Evolutionary conservation across 2,113 vertebrate species (phyloP).

Genomic region (Dasyprocta punctata): DNA sequence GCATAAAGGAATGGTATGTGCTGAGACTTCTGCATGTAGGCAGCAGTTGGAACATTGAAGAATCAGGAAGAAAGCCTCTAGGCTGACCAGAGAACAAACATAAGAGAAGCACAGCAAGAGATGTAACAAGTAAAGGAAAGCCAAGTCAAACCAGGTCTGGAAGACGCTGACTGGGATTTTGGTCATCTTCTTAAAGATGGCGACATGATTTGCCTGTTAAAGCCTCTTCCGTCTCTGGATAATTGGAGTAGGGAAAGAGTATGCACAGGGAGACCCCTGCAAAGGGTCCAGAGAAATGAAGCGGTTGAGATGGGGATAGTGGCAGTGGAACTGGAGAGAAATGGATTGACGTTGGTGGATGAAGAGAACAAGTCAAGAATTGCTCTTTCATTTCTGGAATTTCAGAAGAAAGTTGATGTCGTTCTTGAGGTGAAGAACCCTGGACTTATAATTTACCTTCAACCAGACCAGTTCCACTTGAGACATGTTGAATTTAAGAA

Average conservation of each 20-base stretch:
- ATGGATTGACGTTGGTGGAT: background rate
- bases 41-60: background rate
- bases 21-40: background rate
- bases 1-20: background rate
- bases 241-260: background rate
- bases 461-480: background rate
- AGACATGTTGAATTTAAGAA: conserved; percentile 18
- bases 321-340: background rate
- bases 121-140: background rate
- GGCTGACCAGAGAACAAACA: background rate
- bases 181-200: background rate
- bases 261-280: background rate
- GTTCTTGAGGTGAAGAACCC: background rate
- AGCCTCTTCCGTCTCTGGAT: background rate
- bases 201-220: background rate
- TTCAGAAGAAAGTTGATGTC: background rate
- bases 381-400: background rate
- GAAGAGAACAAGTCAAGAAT: background rate
- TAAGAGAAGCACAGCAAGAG: background rate
- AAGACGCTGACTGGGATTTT: background rate
- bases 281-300: background rate
- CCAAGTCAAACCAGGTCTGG: background rate
- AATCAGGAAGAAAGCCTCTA: background rate
- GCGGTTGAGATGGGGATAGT: background rate
- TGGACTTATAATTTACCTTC: background rate